These are phyloP conservation scores for zebrafish (Danio rerio) DNA, from an alignment of 2,113 vertebrate genomes.

Conservation along the genomic window GRCz12tu NC_133182.1:41680001-41680500, in stretches of 20 bases:
- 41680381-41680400: slow-evolving; percentile 80
- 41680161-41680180: not conserved
- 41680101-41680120: not conserved
- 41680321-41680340: not conserved
- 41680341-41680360: not conserved
- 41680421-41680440: slow-evolving; percentile 89
- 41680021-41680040: too few species aligned
- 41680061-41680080: too few species aligned
- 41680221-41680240: slow-evolving; percentile 89
- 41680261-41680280: slow-evolving; percentile 95
- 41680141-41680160: not conserved
- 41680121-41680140: not conserved
- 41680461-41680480: slow-evolving; percentile 80
- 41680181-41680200: not conserved
- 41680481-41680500: slow-evolving; percentile 14
- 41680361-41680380: not conserved
- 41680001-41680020: too few species aligned
- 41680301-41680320: not conserved
- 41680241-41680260: slow-evolving; percentile 85
- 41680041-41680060: too few species aligned
- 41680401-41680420: slow-evolving; percentile 83
- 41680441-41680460: slow-evolving; percentile 82
- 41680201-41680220: slow-evolving; percentile 74
- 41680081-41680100: too few species aligned
- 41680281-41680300: slow-evolving; percentile 62